phyloP scores from a whole-genome alignment of 1,140 invertebrate species.

The Drosophila oshimai region DNA sequence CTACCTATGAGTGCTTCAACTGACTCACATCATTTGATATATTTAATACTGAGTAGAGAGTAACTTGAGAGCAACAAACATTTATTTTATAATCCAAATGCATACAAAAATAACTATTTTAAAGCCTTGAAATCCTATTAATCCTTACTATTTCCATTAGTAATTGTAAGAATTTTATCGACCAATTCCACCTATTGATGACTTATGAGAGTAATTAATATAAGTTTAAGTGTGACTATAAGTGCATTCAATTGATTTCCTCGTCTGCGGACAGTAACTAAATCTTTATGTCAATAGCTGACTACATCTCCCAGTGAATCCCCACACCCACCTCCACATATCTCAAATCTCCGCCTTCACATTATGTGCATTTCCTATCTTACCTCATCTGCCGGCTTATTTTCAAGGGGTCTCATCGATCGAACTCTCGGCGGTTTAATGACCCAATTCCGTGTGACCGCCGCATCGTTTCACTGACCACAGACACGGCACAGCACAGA shows the following conservation, averaged over 20 bases:
- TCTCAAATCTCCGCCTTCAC: background rate
- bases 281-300: background rate
- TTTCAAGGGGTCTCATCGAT: conserved; percentile 6
- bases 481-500: conserved; percentile 66
- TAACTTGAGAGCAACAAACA: background rate
- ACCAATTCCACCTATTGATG: too few relatives aligned
- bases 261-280: background rate
- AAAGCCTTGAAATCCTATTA: too few relatives aligned
- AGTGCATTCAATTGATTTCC: background rate
- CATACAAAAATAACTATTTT: too few relatives aligned
- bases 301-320: background rate
- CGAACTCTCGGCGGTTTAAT: conserved; percentile 62
- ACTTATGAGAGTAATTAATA: too few relatives aligned
- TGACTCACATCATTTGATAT: background rate
- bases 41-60: background rate
- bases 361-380: conserved; percentile 14
- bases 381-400: background rate
- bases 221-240: too few relatives aligned
- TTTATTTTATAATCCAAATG: background rate
- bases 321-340: background rate
- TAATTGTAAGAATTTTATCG: too few relatives aligned
- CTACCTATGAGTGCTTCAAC: background rate
- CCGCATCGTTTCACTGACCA: conserved; percentile 53
- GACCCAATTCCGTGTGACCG: conserved; percentile 53
- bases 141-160: too few relatives aligned